Evolutionary conservation across 2,888 invertebrate species (phyloP).

Genomic region (Parthenolecanium corni): DNA sequence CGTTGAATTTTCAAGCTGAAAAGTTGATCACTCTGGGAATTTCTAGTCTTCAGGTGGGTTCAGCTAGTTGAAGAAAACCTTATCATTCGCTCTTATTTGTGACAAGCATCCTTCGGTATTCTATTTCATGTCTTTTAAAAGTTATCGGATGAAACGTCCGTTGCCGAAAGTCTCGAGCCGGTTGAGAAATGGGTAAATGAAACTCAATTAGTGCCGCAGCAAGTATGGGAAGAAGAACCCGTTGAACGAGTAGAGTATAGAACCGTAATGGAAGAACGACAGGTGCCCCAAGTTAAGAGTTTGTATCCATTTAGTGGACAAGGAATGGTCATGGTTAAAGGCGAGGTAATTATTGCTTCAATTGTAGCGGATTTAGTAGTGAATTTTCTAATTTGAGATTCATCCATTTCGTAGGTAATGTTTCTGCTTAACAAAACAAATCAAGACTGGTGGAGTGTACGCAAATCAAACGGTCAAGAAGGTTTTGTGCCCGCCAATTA

Average conservation of each 20-base stretch:
- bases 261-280: conserved; percentile 74
- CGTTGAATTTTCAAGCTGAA: conserved; percentile 67
- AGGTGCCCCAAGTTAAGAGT: conserved; percentile 75
- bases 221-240: conserved; percentile 85
- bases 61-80: not conserved
- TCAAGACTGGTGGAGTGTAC: conserved; percentile 98
- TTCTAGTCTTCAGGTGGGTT: conserved; percentile 47
- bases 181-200: conserved; percentile 67
- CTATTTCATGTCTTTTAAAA: conserved; percentile 35
- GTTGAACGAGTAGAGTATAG: conserved; percentile 72
- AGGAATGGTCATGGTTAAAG: conserved; percentile 82
- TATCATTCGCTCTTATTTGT: no score
- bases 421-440: conserved; percentile 88
- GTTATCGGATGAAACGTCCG: conserved; percentile 53
- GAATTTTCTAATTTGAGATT: no score
- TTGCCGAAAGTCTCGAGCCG: conserved; percentile 38
- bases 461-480: conserved; percentile 79
- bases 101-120: no score
- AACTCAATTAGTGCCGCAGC: conserved; percentile 71
- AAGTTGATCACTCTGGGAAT: conserved; percentile 65
- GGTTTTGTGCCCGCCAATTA: conserved; percentile 98
- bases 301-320: conserved; percentile 85
- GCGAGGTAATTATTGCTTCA: conserved; percentile 47
- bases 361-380: no score
- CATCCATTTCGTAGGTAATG: conserved; percentile 49